Base-by-base conservation (phyloP, 2,113 vertebrate genomes). In the Hypomesus transpacificus region DNA sequence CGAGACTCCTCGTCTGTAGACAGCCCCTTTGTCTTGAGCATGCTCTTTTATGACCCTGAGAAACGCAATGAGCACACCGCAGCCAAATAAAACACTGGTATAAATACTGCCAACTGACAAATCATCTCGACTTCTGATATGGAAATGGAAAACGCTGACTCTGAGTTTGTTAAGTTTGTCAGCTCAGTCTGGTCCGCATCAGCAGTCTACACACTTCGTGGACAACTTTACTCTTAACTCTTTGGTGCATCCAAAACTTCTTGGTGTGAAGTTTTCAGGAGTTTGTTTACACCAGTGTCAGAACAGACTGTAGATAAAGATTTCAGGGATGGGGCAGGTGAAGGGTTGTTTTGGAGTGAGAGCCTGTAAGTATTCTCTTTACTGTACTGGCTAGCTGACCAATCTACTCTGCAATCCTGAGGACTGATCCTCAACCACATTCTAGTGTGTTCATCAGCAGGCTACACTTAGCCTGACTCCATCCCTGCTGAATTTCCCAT, bases 401-500 rank as follows among this genome's bases (percentile, higher is more conserved):
- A 26, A 53, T 83, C 80, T 86, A 85, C 82, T 69, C 74, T 80
- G 59, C 3, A 7, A 58, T 56, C 82, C 73, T 86, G 79, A 81
- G 84, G 71, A 87, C 69, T 69, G 50, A 67, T 75, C 70, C 83
- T 69, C 34, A 67, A 77, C 70, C 83, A 80, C 75, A 68, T 34
- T 3, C 2, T 34, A 63, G 69, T 24, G 39, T 8, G 14, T 68
- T 71, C 71, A 74, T 77, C 69, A 71, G 31, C 69, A 59, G 24
- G 56, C 69, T 58, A 20, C 74, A 56, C 73, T 80, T 75, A 63
- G 75, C 77, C 52, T 3, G 52, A 53, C 59, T 75, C 69, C 59
- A 64, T 79, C 67, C 0, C 73, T 71, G 72, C 80, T 80, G 69
- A 80, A 75, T 84, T 88, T 89, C 85, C 86, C 86, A 88, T 82